Evolutionary conservation across 2,888 invertebrate species (phyloP).

Genomic region (Mesodorylaimus sp.): DNA sequence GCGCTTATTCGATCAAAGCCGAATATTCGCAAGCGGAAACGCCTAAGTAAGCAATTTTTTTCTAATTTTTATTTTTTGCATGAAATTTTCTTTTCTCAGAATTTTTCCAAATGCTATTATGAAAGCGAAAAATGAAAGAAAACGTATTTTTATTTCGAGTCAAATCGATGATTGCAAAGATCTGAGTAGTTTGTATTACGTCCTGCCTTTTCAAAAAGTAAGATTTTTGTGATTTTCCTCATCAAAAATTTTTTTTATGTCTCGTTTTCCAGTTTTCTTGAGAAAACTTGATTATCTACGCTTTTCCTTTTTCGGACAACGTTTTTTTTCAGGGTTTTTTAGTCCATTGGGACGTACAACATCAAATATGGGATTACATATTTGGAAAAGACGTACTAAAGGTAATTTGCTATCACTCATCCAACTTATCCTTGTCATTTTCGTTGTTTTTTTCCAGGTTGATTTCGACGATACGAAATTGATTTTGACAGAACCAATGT

Average conservation of each 20-base stretch:
- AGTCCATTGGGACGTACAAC: conserved; percentile 86
- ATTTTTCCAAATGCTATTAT: conserved; percentile 81
- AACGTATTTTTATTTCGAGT: conserved; percentile 74
- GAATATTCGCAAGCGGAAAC: no score
- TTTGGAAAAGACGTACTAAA: conserved; percentile 67
- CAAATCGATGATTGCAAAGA: conserved; percentile 93
- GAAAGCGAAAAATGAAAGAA: conserved; percentile 88
- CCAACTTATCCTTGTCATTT: neutral
- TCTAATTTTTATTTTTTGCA: no score
- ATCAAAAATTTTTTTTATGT: no score
- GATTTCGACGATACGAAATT: conserved; percentile 47
- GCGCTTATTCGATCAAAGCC: no score
- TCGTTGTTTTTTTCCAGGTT: conserved; percentile 13
- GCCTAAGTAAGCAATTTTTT: no score
- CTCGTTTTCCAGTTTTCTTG: neutral
- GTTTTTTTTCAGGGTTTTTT: conserved; percentile 51
- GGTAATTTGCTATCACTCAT: conserved; percentile 37
- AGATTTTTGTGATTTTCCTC: no score
- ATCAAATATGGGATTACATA: conserved; percentile 77
- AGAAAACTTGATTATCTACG: conserved; percentile 1
- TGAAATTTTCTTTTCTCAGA: conserved; percentile 15
- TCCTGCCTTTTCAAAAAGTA: conserved; percentile 44
- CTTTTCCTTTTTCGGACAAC: neutral
- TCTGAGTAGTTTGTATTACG: conserved; percentile 77
- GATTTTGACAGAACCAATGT: conserved; percentile 77